phyloP scores from a whole-genome alignment of 2,113 vertebrate species.

The Lipophrys pholis region DNA sequence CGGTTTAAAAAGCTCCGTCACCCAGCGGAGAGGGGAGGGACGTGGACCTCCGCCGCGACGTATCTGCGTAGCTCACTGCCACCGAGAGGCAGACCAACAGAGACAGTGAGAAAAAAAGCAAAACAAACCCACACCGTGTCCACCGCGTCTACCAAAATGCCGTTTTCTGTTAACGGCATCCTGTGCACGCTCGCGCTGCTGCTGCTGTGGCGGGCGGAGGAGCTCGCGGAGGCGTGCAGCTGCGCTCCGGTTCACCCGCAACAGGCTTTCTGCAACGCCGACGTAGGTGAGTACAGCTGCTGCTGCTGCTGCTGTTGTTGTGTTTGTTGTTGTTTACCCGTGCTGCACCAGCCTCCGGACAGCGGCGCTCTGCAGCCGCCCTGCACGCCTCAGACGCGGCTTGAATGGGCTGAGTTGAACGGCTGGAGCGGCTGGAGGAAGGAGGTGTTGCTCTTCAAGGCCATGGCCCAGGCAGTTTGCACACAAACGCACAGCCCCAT shows the following conservation, averaged over 20 bases:
- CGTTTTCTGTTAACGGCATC: slow-evolving; percentile 78
- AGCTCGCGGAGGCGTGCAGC: slow-evolving; percentile 91
- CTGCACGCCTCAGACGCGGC: slow-evolving; percentile 16
- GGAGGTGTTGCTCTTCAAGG: slow-evolving; percentile 56
- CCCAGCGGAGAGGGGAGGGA: slow-evolving; percentile 3
- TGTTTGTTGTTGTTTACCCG: slow-evolving; percentile 39
- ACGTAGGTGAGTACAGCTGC: slow-evolving; percentile 88
- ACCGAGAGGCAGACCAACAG: slow-evolving; percentile 19
- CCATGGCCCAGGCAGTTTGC: slow-evolving; percentile 41
- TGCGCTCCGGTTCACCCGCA: slow-evolving; percentile 96
- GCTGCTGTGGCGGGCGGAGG: slow-evolving; percentile 84
- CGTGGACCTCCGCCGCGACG: slow-evolving; percentile 50
- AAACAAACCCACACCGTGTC: slow-evolving; percentile 9
- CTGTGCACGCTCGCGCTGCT: slow-evolving; percentile 87
- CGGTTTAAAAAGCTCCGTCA: background rate
- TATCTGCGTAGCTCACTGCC: slow-evolving; percentile 54
- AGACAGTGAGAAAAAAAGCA: background rate
- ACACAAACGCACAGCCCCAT: slow-evolving; percentile 4
- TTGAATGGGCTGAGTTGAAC: slow-evolving; percentile 9
- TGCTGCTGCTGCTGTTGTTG: slow-evolving; percentile 20
- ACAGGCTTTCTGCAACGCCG: slow-evolving; percentile 97
- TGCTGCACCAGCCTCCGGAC: slow-evolving; percentile 11
- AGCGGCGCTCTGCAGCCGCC: background rate
- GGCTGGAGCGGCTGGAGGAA: slow-evolving; percentile 28
- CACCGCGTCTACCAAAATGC: slow-evolving; percentile 77